These are phyloP conservation scores for Drosophila malerkotliana DNA, from an alignment of 1,140 invertebrate species.

Conservation along the genomic window DNA sequence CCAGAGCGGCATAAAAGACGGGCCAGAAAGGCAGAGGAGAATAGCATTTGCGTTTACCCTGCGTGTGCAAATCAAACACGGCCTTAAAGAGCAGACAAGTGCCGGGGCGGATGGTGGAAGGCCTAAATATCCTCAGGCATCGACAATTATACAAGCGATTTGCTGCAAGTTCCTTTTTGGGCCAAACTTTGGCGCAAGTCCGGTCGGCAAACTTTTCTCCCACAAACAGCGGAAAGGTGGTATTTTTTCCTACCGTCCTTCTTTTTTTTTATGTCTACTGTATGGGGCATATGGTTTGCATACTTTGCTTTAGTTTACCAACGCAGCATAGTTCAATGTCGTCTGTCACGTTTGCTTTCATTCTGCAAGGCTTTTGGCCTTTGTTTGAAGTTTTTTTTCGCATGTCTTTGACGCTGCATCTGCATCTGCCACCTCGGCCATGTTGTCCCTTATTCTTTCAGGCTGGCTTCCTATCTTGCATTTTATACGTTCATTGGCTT, in stretches of 20 bases:
- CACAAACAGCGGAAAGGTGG: background rate
- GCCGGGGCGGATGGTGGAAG: background rate
- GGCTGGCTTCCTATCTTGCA: slow-evolving; percentile 29
- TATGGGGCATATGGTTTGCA: slow-evolving; percentile 30
- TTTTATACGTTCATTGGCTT: slow-evolving; percentile 74
- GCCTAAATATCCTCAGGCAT: slow-evolving; percentile 38
- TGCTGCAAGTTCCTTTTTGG: slow-evolving; percentile 22
- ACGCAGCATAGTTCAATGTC: slow-evolving; percentile 38
- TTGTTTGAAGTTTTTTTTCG: slow-evolving; percentile 49
- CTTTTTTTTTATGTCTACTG: background rate
- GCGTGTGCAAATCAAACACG: slow-evolving; percentile 43
- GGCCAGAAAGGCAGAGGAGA: slow-evolving; percentile 20
- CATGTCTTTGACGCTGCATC: slow-evolving; percentile 40
- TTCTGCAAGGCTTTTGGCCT: slow-evolving; percentile 30
- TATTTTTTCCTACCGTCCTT: background rate
- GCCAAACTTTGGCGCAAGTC: slow-evolving; percentile 15
- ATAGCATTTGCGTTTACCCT: slow-evolving; percentile 14
- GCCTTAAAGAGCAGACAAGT: slow-evolving; percentile 24
- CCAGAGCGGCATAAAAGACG: slow-evolving; percentile 37
- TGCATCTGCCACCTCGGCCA: slow-evolving; percentile 32
- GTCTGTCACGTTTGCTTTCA: slow-evolving; percentile 64
- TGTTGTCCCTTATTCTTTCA: slow-evolving; percentile 1
- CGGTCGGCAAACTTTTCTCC: slow-evolving; percentile 11
- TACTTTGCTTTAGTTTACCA: slow-evolving; percentile 47
- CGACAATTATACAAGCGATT: slow-evolving; percentile 56